These are phyloP conservation scores for Hipposideros armiger DNA, from an alignment of 2,113 vertebrate genomes.

Conservation along the genomic window DNA sequence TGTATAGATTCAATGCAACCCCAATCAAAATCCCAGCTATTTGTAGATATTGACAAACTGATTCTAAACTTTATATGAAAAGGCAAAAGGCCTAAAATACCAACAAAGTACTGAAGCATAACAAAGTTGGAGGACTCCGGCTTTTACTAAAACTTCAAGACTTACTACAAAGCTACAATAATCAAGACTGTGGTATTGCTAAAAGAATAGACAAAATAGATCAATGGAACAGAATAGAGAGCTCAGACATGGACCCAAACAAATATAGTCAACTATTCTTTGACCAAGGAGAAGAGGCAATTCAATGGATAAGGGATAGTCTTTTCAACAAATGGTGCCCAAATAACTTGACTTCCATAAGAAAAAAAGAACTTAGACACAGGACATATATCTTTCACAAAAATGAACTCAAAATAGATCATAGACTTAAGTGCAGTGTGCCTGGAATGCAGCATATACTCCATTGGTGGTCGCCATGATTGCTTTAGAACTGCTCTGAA, in stretches of 20 bases:
- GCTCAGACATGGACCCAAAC: neutral
- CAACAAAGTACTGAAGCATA: neutral
- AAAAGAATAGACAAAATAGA: neutral
- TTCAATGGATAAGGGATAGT: neutral
- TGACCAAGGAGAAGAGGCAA: neutral
- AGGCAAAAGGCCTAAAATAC: constrained; percentile 20
- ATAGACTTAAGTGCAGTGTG: neutral
- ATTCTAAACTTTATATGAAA: constrained; percentile 35
- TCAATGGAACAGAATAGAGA: neutral
- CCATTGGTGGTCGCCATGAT: neutral
- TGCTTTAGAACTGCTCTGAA: constrained; percentile 42
- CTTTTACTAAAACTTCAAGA: neutral
- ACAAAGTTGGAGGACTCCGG: neutral
- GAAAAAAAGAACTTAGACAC: neutral
- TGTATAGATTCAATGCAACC: neutral
- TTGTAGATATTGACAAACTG: constrained; percentile 21
- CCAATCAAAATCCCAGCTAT: neutral
- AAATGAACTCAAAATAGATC: constrained; percentile 9
- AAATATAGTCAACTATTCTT: neutral
- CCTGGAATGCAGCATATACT: neutral
- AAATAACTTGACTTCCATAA: neutral
- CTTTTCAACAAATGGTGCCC: constrained; percentile 38
- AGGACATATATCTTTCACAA: neutral
- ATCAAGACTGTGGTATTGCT: neutral
- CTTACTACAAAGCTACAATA: neutral